A percentile compares a stretch with the other conserved stretches of the same genome.
These are phyloP conservation scores for Oophaga sylvatica DNA, from an alignment of 2,797 vertebrate species.

Conservation along the genomic window DNA sequence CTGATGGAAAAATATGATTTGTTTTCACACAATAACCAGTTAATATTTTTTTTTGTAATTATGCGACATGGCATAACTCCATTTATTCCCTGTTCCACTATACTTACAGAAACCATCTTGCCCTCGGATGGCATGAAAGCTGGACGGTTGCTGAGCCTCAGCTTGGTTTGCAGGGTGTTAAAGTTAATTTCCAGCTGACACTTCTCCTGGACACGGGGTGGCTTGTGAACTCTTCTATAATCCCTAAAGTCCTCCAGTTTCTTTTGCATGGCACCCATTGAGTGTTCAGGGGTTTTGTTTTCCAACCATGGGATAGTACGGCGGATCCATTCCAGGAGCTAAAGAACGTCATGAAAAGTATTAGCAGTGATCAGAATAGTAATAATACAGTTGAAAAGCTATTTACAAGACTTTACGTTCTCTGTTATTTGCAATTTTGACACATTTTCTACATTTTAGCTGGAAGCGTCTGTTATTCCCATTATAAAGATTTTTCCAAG, in stretches of 20 bases:
- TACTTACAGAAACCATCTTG: constrained; percentile 90
- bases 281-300: constrained; percentile 84
- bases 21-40: not conserved
- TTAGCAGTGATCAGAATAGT: not conserved
- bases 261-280: constrained; percentile 88
- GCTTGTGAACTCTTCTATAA: constrained; percentile 90
- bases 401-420: not conserved
- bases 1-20: constrained; percentile 66
- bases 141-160: constrained; percentile 88
- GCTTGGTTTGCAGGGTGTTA: constrained; percentile 83
- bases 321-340: constrained; percentile 91
- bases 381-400: not conserved
- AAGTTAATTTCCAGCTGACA: constrained; percentile 86
- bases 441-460: not conserved
- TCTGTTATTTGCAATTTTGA: not conserved
- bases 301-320: constrained; percentile 91
- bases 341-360: not conserved
- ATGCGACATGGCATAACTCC: not conserved
- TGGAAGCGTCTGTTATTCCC: not conserved
- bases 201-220: constrained; percentile 84
- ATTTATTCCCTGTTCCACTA: not conserved
- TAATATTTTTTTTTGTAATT: not conserved
- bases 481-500: not conserved
- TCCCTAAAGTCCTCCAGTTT: constrained; percentile 91
- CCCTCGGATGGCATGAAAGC: constrained; percentile 94